Conservation (phyloP, 2,113 vertebrate genomes). For the Xenopus laevis region DNA sequence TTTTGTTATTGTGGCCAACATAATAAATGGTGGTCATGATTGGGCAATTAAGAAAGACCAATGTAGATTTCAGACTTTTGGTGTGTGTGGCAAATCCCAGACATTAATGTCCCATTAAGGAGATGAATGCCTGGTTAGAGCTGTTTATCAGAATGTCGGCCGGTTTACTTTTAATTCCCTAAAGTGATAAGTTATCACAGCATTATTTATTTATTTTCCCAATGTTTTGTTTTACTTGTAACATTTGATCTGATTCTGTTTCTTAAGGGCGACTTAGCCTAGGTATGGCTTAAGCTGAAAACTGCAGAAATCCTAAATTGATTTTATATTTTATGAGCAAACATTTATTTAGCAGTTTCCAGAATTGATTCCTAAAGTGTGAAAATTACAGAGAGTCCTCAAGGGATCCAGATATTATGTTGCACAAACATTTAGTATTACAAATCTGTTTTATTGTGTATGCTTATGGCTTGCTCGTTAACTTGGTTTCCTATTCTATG, state of each 20-base stretch:
- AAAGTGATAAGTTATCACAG: conserved; percentile 51
- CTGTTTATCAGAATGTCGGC: conserved; percentile 53
- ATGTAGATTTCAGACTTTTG: conserved; percentile 59
- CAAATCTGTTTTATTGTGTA: too few species aligned
- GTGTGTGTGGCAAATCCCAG: conserved; percentile 55
- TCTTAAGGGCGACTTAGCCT: neutral
- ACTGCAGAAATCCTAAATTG: neutral
- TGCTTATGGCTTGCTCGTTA: too few species aligned
- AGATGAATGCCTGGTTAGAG: conserved; percentile 57
- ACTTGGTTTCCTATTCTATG: too few species aligned
- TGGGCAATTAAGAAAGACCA: conserved; percentile 59
- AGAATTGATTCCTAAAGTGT: too few species aligned
- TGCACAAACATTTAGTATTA: too few species aligned
- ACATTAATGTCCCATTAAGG: conserved; percentile 66
- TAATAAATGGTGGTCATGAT: conserved; percentile 61
- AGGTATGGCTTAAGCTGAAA: neutral
- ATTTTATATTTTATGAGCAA: too few species aligned
- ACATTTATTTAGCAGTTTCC: too few species aligned
- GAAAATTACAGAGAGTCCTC: too few species aligned
- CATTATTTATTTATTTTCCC: conserved; percentile 39
- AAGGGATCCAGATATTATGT: too few species aligned
- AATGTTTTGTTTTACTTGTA: conserved; percentile 12
- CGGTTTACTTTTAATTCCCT: conserved; percentile 49
- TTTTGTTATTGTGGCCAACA: conserved; percentile 50
- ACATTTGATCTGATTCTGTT: neutral